These are phyloP conservation scores for Acronicta psi DNA, from an alignment of 2,888 invertebrate species.

Conservation along the genomic window DNA sequence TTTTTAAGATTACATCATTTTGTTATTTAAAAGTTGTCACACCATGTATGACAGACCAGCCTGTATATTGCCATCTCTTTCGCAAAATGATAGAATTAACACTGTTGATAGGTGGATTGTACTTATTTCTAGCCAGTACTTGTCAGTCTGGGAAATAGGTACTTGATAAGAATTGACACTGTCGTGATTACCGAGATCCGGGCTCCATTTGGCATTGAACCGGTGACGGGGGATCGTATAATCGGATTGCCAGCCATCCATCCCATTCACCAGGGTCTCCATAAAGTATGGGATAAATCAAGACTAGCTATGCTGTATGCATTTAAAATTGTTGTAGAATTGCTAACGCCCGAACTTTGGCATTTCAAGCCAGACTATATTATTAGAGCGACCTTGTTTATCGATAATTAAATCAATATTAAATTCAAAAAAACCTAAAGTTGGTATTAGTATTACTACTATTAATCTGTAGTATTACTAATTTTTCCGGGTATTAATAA, in stretches of 20 bases:
- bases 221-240: constrained; percentile 65
- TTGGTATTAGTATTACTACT: constrained; percentile 11
- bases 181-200: constrained; percentile 65
- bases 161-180: constrained; percentile 59
- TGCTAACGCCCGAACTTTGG: no score
- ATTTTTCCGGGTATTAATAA: not conserved
- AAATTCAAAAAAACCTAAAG: constrained; percentile 22
- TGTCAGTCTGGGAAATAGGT: constrained; percentile 33
- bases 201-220: constrained; percentile 51
- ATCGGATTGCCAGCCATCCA: constrained; percentile 66
- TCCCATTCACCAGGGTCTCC: constrained; percentile 42
- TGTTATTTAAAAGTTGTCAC: no score
- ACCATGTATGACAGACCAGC: no score
- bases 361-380: constrained; percentile 10
- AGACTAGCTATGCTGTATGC: constrained; percentile 14
- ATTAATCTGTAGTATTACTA: no score
- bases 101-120: constrained; percentile 5
- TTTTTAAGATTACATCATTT: no score
- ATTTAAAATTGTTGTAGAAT: not conserved
- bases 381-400: constrained; percentile 13
- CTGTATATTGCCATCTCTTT: not conserved
- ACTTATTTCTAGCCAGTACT: constrained; percentile 23
- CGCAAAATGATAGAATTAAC: not conserved
- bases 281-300: constrained; percentile 24
- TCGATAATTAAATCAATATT: constrained; percentile 26